phyloP scores from a whole-genome alignment of 2,797 vertebrate species.

The Phataginus tricuspis region DNA sequence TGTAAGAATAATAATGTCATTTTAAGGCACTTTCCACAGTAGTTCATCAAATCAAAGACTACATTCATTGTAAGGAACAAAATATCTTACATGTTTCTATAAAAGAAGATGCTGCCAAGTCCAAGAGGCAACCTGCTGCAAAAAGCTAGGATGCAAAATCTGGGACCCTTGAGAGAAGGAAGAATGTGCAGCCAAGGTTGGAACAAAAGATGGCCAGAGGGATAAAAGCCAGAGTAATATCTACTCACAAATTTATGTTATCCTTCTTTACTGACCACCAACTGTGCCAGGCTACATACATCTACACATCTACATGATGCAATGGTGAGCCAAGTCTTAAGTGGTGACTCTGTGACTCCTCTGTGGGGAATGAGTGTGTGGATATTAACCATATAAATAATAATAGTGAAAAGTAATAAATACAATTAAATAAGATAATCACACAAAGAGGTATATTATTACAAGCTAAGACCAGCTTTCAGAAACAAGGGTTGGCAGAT shows the following conservation, averaged over 20 bases:
- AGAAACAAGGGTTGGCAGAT: neutral
- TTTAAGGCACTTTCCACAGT: neutral
- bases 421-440: neutral
- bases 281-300: neutral
- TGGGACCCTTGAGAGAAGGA: neutral
- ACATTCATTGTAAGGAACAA: neutral
- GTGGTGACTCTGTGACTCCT: neutral
- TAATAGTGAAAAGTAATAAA: neutral
- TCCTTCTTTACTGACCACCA: neutral
- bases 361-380: neutral
- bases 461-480: neutral
- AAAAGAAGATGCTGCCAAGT: neutral
- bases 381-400: neutral
- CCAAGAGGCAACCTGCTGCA: neutral
- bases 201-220: neutral
- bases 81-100: neutral
- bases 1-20: neutral
- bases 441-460: neutral
- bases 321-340: neutral
- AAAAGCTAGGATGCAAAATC: neutral
- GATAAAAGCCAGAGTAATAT: neutral
- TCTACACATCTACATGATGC: neutral
- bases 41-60: neutral
- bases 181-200: neutral
- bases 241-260: neutral